A percentile compares a stretch with the other conserved stretches of the same genome.
Conservation (phyloP, 2,797 vertebrate genomes). For the Avahi laniger region DNA sequence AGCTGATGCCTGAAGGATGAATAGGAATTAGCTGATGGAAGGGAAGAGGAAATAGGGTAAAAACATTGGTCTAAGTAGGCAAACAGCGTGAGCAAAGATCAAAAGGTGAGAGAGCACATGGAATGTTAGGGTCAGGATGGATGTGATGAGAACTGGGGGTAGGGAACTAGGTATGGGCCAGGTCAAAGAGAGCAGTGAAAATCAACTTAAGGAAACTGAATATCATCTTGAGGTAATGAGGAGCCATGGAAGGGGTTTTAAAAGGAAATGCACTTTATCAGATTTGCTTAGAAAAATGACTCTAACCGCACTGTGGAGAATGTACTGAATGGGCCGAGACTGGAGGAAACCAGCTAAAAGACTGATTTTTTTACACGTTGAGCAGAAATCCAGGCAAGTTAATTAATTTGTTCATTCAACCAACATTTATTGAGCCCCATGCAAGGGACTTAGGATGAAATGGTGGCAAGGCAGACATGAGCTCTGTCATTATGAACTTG, state of each 20-base stretch:
- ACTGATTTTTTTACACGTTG: not conserved
- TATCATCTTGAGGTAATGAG: not conserved
- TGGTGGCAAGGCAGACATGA: not conserved
- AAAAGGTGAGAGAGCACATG: not conserved
- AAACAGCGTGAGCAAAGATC: not conserved
- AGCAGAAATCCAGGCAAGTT: not conserved
- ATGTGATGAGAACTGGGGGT: not conserved
- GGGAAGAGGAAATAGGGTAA: not conserved
- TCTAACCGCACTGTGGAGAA: not conserved
- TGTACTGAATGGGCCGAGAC: not conserved
- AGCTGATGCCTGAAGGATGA: not conserved
- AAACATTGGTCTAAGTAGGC: not conserved
- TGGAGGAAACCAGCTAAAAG: not conserved
- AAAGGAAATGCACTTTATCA: not conserved
- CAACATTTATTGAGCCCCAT: not conserved
- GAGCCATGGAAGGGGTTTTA: not conserved
- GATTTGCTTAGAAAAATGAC: conserved; percentile 10
- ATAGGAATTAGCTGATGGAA: not conserved
- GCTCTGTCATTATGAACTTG: not conserved
- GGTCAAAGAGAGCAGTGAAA: not conserved
- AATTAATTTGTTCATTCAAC: not conserved
- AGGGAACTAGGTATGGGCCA: not conserved
- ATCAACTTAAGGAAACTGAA: not conserved
- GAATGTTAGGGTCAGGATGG: too few relatives aligned
- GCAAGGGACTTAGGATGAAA: not conserved